phyloP scores from a whole-genome alignment of 2,797 vertebrate genomes.

The Brotogeris chrysoptera region DNA sequence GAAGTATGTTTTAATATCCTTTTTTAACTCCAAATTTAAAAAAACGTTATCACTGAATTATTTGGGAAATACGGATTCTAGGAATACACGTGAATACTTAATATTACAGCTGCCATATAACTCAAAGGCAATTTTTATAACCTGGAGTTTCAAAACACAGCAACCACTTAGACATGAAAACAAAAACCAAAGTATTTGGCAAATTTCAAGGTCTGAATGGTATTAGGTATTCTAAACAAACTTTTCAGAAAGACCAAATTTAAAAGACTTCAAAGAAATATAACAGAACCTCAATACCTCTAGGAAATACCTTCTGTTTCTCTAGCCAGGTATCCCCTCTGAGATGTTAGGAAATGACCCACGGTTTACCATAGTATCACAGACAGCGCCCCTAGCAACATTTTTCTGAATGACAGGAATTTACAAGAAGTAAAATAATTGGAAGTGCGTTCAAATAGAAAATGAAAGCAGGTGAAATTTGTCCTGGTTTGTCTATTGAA shows the following conservation, averaged over 20 bases:
- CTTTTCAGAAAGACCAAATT: neutral
- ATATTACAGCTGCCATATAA: neutral
- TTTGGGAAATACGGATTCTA: neutral
- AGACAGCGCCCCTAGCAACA: neutral
- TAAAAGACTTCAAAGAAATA: neutral
- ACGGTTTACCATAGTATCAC: neutral
- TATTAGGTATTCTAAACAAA: neutral
- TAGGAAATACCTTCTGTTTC: neutral
- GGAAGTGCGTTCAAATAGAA: neutral
- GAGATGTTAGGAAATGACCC: neutral
- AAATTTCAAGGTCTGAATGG: neutral
- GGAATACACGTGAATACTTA: neutral
- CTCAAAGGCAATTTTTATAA: neutral
- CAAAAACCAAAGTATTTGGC: neutral
- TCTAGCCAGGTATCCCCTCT: neutral
- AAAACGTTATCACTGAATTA: neutral
- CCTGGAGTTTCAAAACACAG: neutral
- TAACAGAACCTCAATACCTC: neutral
- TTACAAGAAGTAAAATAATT: neutral
- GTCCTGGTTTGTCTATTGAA: neutral
- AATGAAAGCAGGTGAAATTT: neutral
- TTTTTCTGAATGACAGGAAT: neutral
- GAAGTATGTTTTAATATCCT: neutral
- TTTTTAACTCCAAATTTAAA: neutral
- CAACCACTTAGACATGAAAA: neutral